These are phyloP conservation scores for Eidolon dupreanum DNA, from an alignment of 2,797 vertebrate species.

Conservation along the genomic window DNA sequence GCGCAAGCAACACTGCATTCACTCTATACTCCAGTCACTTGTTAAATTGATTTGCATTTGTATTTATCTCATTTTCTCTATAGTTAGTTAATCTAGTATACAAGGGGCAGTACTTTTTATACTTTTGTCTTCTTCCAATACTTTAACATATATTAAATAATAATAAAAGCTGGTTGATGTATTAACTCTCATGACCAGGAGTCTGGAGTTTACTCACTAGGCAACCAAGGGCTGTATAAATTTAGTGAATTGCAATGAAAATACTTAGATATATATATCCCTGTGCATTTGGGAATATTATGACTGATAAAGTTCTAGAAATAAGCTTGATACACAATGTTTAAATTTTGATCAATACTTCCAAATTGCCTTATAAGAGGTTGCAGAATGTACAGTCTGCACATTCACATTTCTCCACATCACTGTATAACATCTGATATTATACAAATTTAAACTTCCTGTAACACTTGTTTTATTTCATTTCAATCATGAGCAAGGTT, in stretches of 20 bases:
- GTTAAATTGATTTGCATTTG: not conserved
- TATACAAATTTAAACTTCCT: not conserved
- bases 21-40: not conserved
- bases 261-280: not conserved
- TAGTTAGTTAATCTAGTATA: not conserved
- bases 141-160: not conserved
- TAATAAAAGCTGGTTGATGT: not conserved
- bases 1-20: not conserved
- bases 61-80: not conserved
- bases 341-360: not conserved
- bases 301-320: constrained; percentile 16
- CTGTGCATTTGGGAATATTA: not conserved
- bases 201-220: not conserved
- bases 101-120: not conserved
- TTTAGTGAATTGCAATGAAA: not conserved
- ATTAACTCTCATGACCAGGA: not conserved
- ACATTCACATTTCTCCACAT: not conserved
- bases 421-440: not conserved
- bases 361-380: not conserved
- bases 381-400: not conserved
- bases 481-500: not conserved
- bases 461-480: not conserved
- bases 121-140: not conserved
- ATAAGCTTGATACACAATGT: not conserved
- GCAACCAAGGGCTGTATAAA: not conserved